Percentiles rank a stretch among this genome's conserved stretches.
Conservation (phyloP, 2,113 vertebrate genomes). For the Chitala chitala region DNA sequence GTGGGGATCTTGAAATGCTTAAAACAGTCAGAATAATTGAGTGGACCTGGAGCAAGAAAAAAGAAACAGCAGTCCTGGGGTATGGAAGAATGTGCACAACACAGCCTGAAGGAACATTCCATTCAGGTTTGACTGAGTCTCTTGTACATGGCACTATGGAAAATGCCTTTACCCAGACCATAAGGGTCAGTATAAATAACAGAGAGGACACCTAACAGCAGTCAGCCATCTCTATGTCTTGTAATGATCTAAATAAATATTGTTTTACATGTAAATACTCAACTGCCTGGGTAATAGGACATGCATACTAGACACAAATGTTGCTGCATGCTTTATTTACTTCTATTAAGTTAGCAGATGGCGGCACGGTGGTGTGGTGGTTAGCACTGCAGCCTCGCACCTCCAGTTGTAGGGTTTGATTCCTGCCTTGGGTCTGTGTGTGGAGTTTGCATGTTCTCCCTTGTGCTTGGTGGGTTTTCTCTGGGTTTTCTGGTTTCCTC, state of each 20-base stretch:
- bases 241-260: not conserved
- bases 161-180: constrained; percentile 6
- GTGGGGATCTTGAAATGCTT: constrained; percentile 67
- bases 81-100: constrained; percentile 63
- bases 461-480: no score
- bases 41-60: constrained; percentile 74
- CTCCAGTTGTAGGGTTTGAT: no score
- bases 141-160: constrained; percentile 53
- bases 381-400: no score
- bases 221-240: not conserved
- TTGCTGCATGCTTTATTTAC: not conserved
- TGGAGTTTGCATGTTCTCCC: no score
- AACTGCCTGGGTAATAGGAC: not conserved
- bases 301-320: not conserved
- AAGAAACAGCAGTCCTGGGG: constrained; percentile 60
- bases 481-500: no score
- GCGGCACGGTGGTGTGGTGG: no score
- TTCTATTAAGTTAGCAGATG: not conserved
- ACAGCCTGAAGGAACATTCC: constrained; percentile 67
- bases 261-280: not conserved
- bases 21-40: constrained; percentile 68
- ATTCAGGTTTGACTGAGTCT: constrained; percentile 47
- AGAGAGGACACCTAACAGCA: not conserved
- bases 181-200: not conserved
- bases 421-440: no score